Base-by-base conservation (phyloP, 2,888 invertebrate species). In the Trichacis sp. region DNA sequence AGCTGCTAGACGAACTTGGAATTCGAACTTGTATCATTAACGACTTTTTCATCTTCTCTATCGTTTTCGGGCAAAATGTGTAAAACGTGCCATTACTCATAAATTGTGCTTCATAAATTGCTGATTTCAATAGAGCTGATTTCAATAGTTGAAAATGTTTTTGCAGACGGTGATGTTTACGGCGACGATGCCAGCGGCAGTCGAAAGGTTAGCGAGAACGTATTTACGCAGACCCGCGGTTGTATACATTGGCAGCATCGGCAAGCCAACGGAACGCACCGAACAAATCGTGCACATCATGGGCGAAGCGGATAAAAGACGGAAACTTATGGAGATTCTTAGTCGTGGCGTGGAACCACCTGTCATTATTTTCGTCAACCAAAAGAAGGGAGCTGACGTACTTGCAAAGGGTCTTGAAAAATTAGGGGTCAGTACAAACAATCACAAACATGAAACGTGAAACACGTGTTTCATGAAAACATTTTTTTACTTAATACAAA, bases 381-480 rank as follows among this genome's bases (percentile, higher is more conserved):
- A 99, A 86, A 99, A 99, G 91, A 99, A 98, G 86, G 98, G 98
- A 61, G 99, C 98, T 0, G 99, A 99, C 84, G 94, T 99, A 1
- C 87, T 99, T 83, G 97, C 98, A 24, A 96, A 97, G 85, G 97
- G 98, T 42, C 87, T 99, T 81, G 97, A 98, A 84, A 98, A 98
- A 86, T 89, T 98, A 77, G 95, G 97, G 11, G 89, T 90, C 82
- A 83, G 87, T 85, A 42, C 3, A n/a, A n/a, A 9, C 1, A 36
- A 29, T 29, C 1, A 40, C 19, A 19, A 42, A 42, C 19, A 18
- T n/a, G n/a, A n/a, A n/a, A n/a, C n/a, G n/a, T n/a, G n/a, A n/a
- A 36, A 36, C 12, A 6, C 1, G 0, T 29, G 14, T 43, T 43
- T 43, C 19, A 4, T 49, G n/a, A 36, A 36, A 36, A 36, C 3